Conservation (phyloP, 2,797 vertebrate species). For the Sebastes paucispinis region DNA sequence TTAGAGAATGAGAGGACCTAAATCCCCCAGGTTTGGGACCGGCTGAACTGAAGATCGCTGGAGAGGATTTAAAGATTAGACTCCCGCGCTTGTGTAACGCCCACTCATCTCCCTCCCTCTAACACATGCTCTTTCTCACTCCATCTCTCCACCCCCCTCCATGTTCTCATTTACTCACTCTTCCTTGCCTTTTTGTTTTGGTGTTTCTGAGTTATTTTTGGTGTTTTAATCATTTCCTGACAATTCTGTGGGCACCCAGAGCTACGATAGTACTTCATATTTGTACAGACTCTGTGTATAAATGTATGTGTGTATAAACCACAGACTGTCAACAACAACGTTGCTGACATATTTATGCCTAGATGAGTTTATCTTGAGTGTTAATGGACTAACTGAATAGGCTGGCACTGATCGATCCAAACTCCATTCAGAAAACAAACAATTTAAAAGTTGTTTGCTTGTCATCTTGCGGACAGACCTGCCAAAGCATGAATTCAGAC, state of each 20-base stretch:
- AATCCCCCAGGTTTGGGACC: conserved; percentile 81
- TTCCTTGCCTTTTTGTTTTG: conserved; percentile 40
- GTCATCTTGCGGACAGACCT: too few relatives aligned
- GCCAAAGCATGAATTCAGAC: too few relatives aligned
- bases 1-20: conserved; percentile 77
- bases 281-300: too few relatives aligned
- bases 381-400: too few relatives aligned
- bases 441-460: too few relatives aligned
- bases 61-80: conserved; percentile 86
- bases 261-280: too few relatives aligned
- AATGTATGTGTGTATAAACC: too few relatives aligned
- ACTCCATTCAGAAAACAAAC: too few relatives aligned
- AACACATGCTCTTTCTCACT: conserved; percentile 67
- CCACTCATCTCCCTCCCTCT: conserved; percentile 78
- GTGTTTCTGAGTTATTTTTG: conserved; percentile 9
- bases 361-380: too few relatives aligned
- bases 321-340: too few relatives aligned
- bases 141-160: not conserved
- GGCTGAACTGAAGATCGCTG: conserved; percentile 82
- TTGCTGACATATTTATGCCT: too few relatives aligned
- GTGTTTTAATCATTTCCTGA: not conserved
- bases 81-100: conserved; percentile 79
- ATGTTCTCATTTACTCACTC: conserved; percentile 43
- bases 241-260: not conserved
- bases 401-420: too few relatives aligned